Evolutionary conservation across 1,140 invertebrate species (phyloP).

Genomic region (Diachasmimorpha longicaudata): DNA sequence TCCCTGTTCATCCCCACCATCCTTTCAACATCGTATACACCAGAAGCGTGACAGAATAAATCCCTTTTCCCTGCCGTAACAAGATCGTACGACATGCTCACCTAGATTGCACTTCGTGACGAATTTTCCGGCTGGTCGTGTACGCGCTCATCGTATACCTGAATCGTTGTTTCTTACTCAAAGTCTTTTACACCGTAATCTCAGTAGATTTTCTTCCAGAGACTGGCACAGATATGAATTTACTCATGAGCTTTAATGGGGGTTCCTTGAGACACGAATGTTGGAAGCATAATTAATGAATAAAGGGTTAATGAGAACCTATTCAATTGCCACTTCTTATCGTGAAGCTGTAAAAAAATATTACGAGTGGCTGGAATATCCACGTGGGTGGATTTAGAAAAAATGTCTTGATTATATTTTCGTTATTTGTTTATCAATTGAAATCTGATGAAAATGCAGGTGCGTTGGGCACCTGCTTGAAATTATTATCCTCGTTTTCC

Average conservation of each 20-base stretch:
- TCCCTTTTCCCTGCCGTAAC: conserved; percentile 7
- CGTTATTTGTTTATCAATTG: too few species aligned
- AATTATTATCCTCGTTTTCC: background rate
- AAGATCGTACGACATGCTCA: conserved; percentile 11
- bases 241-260: background rate
- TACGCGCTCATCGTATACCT: background rate
- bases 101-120: conserved; percentile 9
- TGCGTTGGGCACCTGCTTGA: too few species aligned
- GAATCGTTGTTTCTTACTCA: background rate
- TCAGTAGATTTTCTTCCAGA: background rate
- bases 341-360: too few species aligned
- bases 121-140: background rate
- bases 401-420: too few species aligned
- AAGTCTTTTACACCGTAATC: background rate
- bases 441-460: too few species aligned
- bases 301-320: too few species aligned
- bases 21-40: background rate
- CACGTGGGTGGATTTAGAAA: too few species aligned
- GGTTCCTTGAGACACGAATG: background rate
- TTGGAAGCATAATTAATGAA: too few species aligned
- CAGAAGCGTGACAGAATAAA: conserved; percentile 2
- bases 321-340: too few species aligned
- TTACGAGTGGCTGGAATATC: too few species aligned
- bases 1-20: background rate
- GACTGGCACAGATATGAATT: conserved; percentile 6